A percentile compares a stretch with the other conserved stretches of the same genome.
Conservation (phyloP, 2,888 invertebrate genomes). For the Heteromurus nitidus region DNA sequence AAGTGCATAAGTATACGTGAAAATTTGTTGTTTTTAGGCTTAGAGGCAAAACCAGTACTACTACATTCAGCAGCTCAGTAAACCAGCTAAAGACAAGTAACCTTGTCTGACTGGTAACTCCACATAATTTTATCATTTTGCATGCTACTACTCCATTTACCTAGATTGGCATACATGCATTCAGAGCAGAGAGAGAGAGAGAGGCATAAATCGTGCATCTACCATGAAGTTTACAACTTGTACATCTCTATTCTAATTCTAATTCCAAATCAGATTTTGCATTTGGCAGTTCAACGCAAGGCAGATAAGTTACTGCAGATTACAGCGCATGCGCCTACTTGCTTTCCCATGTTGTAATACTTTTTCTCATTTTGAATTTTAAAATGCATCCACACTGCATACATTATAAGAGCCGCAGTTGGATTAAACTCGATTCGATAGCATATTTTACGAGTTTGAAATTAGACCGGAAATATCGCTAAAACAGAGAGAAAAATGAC, state of each 20-base stretch:
- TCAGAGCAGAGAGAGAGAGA: neutral
- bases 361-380: constrained; percentile 1
- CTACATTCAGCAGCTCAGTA: constrained; percentile 34
- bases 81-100: constrained; percentile 59
- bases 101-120: constrained; percentile 67
- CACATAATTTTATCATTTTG: constrained; percentile 61
- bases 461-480: constrained; percentile 65
- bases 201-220: constrained; percentile 51
- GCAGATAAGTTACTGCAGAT: constrained; percentile 22
- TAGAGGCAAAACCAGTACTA: constrained; percentile 53
- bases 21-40: constrained; percentile 11
- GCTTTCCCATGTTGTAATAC: constrained; percentile 44
- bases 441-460: constrained; percentile 6
- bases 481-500: too few species aligned
- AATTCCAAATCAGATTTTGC: constrained; percentile 39
- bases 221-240: constrained; percentile 49
- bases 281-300: constrained; percentile 26
- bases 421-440: neutral
- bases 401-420: constrained; percentile 25
- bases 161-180: constrained; percentile 52
- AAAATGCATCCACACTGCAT: constrained; percentile 19
- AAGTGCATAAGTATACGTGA: constrained; percentile 45
- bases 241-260: constrained; percentile 35
- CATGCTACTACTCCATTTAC: constrained; percentile 65
- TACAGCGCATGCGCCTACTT: neutral